These are phyloP conservation scores for Gobionotothen gibberifrons DNA, from an alignment of 2,797 vertebrate species.

Conservation along the genomic window DNA sequence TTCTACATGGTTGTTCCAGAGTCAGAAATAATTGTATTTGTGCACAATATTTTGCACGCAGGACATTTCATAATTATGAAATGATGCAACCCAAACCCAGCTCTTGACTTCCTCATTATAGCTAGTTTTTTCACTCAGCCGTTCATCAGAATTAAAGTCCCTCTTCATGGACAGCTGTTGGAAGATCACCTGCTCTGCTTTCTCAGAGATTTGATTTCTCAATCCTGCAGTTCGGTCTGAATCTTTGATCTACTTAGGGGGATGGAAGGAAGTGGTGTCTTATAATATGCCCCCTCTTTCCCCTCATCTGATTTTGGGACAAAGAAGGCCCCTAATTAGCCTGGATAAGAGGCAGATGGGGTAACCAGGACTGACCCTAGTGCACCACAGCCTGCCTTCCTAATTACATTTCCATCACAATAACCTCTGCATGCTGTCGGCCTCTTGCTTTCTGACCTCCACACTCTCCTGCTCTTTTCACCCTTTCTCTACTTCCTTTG, in stretches of 20 bases:
- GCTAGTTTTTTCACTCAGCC: slow-evolving; percentile 26
- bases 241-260: slow-evolving; percentile 76
- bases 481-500: slow-evolving; percentile 76
- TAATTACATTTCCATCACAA: slow-evolving; percentile 93
- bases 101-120: neutral
- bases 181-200: slow-evolving; percentile 62
- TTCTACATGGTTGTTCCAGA: neutral
- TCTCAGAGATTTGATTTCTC: slow-evolving; percentile 63
- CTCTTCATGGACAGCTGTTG: slow-evolving; percentile 56
- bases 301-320: slow-evolving; percentile 83
- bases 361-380: slow-evolving; percentile 83
- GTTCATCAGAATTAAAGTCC: slow-evolving; percentile 37
- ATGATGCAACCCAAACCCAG: neutral
- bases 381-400: slow-evolving; percentile 77
- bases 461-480: slow-evolving; percentile 76
- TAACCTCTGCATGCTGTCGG: slow-evolving; percentile 81
- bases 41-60: neutral
- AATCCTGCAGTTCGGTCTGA: slow-evolving; percentile 61
- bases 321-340: slow-evolving; percentile 86
- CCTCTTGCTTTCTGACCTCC: slow-evolving; percentile 84
- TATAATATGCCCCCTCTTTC: slow-evolving; percentile 75
- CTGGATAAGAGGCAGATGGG: slow-evolving; percentile 88
- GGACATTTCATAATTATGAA: neutral
- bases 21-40: neutral
- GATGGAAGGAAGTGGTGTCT: slow-evolving; percentile 67